Conservation (phyloP, 2,888 invertebrate species). For the Ennomos quercinarius region DNA sequence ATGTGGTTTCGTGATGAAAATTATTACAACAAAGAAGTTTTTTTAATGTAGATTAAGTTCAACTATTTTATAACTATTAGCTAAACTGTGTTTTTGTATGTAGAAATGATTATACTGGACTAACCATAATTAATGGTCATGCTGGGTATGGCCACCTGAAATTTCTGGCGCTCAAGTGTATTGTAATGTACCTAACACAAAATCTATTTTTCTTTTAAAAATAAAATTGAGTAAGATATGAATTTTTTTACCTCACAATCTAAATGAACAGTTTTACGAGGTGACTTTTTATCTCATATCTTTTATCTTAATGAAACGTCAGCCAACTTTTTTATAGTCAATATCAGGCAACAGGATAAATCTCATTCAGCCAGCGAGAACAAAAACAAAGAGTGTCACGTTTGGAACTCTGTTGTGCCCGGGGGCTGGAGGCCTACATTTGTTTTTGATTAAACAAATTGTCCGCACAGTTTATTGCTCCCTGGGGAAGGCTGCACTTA, state of each 20-base stretch:
- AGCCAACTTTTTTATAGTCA: slow-evolving; percentile 46
- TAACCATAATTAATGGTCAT: no score
- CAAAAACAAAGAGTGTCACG: slow-evolving; percentile 49
- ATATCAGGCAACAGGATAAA: slow-evolving; percentile 63
- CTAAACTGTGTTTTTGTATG: no score
- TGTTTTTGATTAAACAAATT: slow-evolving; percentile 85
- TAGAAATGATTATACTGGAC: no score
- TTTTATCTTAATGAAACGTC: slow-evolving; percentile 32
- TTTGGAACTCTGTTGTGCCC: slow-evolving; percentile 50
- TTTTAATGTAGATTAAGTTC: no score
- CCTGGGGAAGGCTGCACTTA: slow-evolving; percentile 64
- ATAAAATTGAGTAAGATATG: no score
- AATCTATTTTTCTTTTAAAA: no score
- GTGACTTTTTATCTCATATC: slow-evolving; percentile 7
- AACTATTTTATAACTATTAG: no score
- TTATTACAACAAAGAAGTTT: no score
- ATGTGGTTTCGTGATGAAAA: no score
- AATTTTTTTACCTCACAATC: slow-evolving; percentile 1
- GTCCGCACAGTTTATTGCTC: slow-evolving; percentile 79
- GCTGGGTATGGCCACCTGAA: no score
- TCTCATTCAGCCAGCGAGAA: slow-evolving; percentile 52
- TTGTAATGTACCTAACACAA: no score
- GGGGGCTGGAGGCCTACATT: slow-evolving; percentile 66
- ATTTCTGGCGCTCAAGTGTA: no score
- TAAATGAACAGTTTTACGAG: slow-evolving; percentile 8